Evolutionary conservation across 2,797 vertebrate genomes (phyloP), one percentile per base, ranked within the genome.

Genomic region (Monodelphis domestica): DNA sequence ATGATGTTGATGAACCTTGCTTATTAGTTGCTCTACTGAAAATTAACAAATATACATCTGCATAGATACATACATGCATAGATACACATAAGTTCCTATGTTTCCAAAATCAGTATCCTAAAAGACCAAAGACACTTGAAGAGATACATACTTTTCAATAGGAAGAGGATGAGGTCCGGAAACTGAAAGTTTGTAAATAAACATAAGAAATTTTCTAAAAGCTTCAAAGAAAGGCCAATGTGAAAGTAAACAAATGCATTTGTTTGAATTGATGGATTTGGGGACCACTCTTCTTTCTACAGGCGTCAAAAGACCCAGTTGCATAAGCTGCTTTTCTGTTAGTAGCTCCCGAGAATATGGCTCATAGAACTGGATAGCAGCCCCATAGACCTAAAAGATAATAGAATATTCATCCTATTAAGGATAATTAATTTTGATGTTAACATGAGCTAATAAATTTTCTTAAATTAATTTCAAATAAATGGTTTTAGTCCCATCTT

Each of bases 311-410:
- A 99, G 98, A 92, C 99, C 99, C 97, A 99, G 98, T 96, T 99
- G 99, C 70, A 99, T 97, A 96, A 99, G 99, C 97, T 99, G 99
- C 96, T 99, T 99, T 98, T 99, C 99, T 53, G 98, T 99, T 95
- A 99, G 96, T 96, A 98, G 98, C 84, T 99, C 99, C 89, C 97
- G 97, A 1, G 99, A 95, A 93, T 99, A 99, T 1, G 99, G 98
- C 96, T 99, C 99, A 55, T 99, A 99, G 98, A 99, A 99, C 98
- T 99, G 99, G 98, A 99, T 99, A 95, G 99, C 99, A 94, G 99
- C 99, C 92, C 99, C 99, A 12, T 99, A 99, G 87, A 99, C 99
- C 99, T 99, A 96, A 5, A 97, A 89, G 90, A 92, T 54, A 57
- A 96, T n/a, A 90, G 78, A 95, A 96, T 90, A 84, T 94, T 54